Base-by-base conservation (phyloP, 2,113 vertebrate species). In the Apus apus region DNA sequence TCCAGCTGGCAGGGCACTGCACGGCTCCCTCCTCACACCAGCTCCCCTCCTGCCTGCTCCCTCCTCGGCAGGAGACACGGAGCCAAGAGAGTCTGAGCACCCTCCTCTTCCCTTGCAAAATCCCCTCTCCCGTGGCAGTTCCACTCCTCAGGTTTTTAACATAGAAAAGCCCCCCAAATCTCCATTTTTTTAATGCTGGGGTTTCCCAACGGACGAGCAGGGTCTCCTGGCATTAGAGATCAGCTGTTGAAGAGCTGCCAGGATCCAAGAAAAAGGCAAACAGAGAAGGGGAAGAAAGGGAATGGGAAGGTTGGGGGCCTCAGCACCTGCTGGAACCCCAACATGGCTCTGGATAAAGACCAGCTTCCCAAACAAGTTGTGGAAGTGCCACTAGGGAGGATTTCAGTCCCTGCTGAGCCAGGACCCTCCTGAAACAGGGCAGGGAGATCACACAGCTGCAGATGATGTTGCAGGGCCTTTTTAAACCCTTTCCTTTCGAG, bases 381-480 rank as follows among this genome's bases (percentile, higher is more conserved):
- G 43, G 50, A 81, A 90, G 50, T 11, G 1, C 23, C 32, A 19
- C 30, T 7, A 34, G 15, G 72, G 62, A 85, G 32, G 30, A 78
- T 58, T 74, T 60, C 1, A 4, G 50, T 20, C 61, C 34, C 48
- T 0, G 5, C 4, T 36, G 57, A 51, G 9, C 0, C 0, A 30
- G 25, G 32, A 34, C 29, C 29, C 32, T 51, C 16, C 53, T 30
- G 60, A 65, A 45, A 87, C 88, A 51, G 23, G 11, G 23, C 62
- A 77, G 8, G 25, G 27, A 62, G 88, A 62, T 2, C 3, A 2
- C 38, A 51, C 15, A 38, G 29, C 45, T 56, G 48, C n/a, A 34
- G 27, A 30, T 11, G 43, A 67, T 0, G 13, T 3, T 1, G 2
- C 0, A 1, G 38, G 16, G 20, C 15, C 20, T 57, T 54, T 54